Evolutionary conservation across 2,888 invertebrate genomes (phyloP), one percentile per base, ranked within the genome.

Genomic region (Panzeria rudis): DNA sequence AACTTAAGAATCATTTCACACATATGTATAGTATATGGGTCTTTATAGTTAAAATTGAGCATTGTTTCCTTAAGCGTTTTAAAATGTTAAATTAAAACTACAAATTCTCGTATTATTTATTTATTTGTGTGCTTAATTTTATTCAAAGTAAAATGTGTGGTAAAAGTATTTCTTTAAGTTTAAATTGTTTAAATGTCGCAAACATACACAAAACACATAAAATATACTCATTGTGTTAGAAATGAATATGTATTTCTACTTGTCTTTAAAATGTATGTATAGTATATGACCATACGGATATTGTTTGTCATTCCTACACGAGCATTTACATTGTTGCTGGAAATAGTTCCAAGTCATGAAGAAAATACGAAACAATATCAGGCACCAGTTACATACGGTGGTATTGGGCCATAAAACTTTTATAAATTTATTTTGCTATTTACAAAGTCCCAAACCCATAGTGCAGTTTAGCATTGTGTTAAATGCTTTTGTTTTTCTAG

Each of bases 391-490:
- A 23, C 13, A 35, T 9, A 1, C 9, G 6, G 35, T 35, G 25
- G 29, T n/a, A 54, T 25, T 15, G 56, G 2, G n/a, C 32, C n/a
- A 59, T 23, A 13, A 6, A 9, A 8, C 8, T 47, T 44, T 44
- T 7, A 20, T 23, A 23, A 23, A 23, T 41, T 5, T 23, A 41
- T 23, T 23, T 41, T 62, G 7, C 1, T 3, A 25, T 41, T 15
- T 23, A 3, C 7, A 20, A 17, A 13, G 0, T 15, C n/a, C n/a
- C 35, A 20, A 47, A 32, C 4, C 41, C 64, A 75, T 38, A 41
- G 54, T 75, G 64, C 64, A 76, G 50, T 64, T 64, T 17, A 76
- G 54, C 32, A 76, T 64, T 32, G n/a, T 35, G 47, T 41, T 73
- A 61, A 61, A 50, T 61, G 54, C 32, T 59, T 59, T 11, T 29